Percentiles rank a stretch among this genome's conserved stretches.
phyloP scores from a whole-genome alignment of 2,888 invertebrate genomes.

The Pristionchus fissidentatus region DNA sequence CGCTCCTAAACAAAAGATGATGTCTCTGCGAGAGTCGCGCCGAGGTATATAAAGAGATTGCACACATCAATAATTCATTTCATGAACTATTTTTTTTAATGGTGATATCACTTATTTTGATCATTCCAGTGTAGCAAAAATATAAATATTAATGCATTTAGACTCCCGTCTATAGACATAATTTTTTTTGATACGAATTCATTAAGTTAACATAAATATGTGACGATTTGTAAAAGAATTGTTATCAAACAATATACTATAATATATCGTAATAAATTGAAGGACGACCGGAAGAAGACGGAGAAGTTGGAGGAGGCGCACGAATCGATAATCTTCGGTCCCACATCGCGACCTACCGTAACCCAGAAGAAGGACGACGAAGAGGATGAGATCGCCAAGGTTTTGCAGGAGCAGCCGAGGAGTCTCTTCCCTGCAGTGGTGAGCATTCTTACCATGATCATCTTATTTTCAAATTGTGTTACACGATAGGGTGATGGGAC shows the following conservation, averaged over 20 bases:
- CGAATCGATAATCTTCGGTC: conserved; percentile 42
- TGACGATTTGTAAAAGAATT: not conserved
- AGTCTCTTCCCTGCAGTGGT: conserved; percentile 38
- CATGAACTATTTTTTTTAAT: not conserved
- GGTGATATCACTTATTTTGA: not conserved
- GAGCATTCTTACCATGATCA: not conserved
- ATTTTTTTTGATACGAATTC: too few species aligned
- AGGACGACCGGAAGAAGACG: conserved; percentile 39
- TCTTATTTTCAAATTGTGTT: not conserved
- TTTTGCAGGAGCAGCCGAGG: conserved; percentile 29
- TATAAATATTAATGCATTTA: not conserved
- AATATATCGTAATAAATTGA: not conserved
- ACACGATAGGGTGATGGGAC: not conserved
- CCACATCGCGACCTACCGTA: conserved; percentile 6
- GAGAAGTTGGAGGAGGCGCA: conserved; percentile 42
- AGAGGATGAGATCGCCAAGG: conserved; percentile 5
- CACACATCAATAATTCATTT: not conserved
- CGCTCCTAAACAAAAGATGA: too few species aligned
- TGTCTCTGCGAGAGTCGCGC: not conserved
- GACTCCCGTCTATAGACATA: too few species aligned
- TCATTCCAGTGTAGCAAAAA: not conserved
- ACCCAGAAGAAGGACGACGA: not conserved
- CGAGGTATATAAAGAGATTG: too few species aligned
- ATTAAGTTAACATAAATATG: too few species aligned
- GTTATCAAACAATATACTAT: not conserved